A percentile compares a stretch with the other conserved stretches of the same genome.
These are phyloP conservation scores for Eucidaris tribuloides DNA, from an alignment of 35 echinoderm and acorn worm genomes.

Conservation along the genomic window DNA sequence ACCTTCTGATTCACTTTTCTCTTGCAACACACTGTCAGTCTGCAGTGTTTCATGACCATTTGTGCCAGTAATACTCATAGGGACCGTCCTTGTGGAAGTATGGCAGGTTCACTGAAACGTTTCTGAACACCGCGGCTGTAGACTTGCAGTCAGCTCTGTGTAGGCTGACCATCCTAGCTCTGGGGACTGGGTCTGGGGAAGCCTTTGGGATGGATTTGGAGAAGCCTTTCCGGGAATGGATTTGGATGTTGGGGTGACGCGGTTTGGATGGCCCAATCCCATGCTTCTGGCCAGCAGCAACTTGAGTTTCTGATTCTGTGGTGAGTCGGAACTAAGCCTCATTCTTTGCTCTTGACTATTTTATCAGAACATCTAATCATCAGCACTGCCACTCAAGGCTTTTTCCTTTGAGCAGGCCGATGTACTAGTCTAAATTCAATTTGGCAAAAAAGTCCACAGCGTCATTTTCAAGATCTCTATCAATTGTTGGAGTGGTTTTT, in stretches of 20 bases:
- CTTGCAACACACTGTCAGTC: no score
- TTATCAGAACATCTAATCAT: no score
- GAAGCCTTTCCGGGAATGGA: background rate
- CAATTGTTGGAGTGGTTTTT: slow-evolving; percentile 57
- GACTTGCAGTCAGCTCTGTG: no score
- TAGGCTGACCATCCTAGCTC: no score
- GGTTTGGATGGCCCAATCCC: background rate
- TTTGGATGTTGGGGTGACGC: background rate
- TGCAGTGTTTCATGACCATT: background rate
- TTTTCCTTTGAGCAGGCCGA: no score
- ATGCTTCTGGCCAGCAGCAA: background rate
- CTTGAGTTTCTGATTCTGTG: slow-evolving; percentile 7
- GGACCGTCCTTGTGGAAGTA: no score
- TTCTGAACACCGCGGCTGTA: no score
- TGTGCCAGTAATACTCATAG: background rate
- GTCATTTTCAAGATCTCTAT: slow-evolving; percentile 83
- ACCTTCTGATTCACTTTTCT: background rate
- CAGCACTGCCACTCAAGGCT: no score
- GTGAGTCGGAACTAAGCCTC: background rate
- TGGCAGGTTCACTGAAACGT: no score
- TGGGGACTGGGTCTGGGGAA: no score
- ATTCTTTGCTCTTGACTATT: background rate
- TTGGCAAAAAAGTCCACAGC: background rate
- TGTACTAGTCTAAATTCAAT: no score
- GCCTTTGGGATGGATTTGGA: no score